phyloP scores from a whole-genome alignment of 2,113 vertebrate species.

The Ailurus styani region DNA sequence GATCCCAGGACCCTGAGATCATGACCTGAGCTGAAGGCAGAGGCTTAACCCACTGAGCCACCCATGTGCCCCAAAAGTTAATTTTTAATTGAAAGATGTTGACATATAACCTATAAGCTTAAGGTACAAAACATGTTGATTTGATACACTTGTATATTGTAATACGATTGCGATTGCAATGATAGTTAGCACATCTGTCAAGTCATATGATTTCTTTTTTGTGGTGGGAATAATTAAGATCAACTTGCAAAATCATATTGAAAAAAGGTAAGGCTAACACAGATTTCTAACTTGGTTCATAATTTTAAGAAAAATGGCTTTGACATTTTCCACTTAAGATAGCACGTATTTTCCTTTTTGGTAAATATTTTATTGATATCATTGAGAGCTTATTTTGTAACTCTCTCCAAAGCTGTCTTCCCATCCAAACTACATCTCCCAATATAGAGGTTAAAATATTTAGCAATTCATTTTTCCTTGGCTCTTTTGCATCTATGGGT shows the following conservation, averaged over 20 bases:
- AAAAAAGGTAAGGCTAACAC: background rate
- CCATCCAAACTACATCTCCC: background rate
- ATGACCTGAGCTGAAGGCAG: too few relatives aligned
- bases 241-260: background rate
- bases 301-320: background rate
- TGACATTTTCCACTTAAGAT: background rate
- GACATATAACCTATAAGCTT: background rate
- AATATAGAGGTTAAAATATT: background rate
- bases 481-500: background rate
- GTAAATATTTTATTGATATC: background rate
- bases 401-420: background rate
- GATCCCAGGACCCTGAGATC: too few relatives aligned
- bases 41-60: too few relatives aligned
- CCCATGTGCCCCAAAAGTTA: too few relatives aligned
- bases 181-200: background rate
- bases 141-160: background rate
- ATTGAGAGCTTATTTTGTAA: background rate
- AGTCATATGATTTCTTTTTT: background rate
- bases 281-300: background rate
- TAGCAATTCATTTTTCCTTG: background rate
- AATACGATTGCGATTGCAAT: background rate
- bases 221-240: background rate
- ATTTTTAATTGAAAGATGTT: background rate
- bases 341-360: background rate
- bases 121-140: background rate